phyloP scores from a whole-genome alignment of 2,797 vertebrate species.

The Fundulus diaphanus region DNA sequence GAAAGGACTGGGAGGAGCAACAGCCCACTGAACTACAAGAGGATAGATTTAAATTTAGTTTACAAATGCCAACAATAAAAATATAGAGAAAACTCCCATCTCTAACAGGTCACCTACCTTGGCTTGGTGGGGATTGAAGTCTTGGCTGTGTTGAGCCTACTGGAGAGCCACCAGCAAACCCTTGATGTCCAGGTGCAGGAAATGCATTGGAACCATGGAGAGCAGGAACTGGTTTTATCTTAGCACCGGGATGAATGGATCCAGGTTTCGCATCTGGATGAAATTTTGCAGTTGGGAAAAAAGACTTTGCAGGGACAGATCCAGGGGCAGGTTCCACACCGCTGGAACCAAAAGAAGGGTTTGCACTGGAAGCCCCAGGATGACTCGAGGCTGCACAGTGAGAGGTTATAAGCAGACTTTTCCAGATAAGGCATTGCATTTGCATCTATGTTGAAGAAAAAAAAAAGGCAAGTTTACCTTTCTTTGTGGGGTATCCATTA shows the following conservation, averaged over 20 bases:
- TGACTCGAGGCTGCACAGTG: not conserved
- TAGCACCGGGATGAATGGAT: not conserved
- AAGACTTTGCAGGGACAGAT: not conserved
- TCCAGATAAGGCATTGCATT: not conserved
- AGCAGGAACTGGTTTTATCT: not conserved
- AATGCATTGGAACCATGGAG: not conserved
- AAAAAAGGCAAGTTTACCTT: no score
- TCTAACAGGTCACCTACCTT: conserved; percentile 11
- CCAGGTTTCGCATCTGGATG: not conserved
- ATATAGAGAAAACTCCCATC: not conserved
- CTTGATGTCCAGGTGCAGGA: not conserved
- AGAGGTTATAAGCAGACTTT: rapidly evolving
- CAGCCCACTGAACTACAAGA: not conserved
- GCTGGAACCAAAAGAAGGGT: not conserved
- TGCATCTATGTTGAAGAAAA: not conserved
- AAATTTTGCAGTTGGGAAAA: not conserved
- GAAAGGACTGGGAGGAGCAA: not conserved
- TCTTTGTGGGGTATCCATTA: conserved; percentile 3
- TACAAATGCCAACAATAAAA: not conserved
- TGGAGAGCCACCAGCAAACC: not conserved
- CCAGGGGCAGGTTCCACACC: not conserved
- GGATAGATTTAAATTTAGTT: not conserved
- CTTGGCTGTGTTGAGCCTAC: not conserved
- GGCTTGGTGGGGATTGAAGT: not conserved
- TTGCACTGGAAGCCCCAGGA: not conserved